Base-by-base conservation (phyloP, 2,797 vertebrate species). In the Danio choprae region DNA sequence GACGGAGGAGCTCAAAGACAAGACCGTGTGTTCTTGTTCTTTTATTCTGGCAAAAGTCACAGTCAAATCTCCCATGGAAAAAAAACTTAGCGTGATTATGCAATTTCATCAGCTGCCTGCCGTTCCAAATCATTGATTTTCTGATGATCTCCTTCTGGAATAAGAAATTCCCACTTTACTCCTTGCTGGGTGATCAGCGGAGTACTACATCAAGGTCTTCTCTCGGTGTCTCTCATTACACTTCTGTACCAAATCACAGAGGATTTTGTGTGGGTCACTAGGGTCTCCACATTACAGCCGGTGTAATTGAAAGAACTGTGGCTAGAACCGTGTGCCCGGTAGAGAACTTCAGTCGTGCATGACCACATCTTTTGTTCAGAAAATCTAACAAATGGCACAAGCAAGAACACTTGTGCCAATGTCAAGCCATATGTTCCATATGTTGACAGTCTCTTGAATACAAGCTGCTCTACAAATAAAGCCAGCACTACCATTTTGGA, bases 91-190 rank as follows among this genome's bases (percentile, higher is more conserved):
- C 13, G 0, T 65, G 46, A 70, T 81, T 81, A 84, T 73, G 59
- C 77, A 48, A 22, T 56, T 74, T 79, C 69, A 82, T 75, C 44
- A 77, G 40, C 46, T 48, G 48, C 59, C 64, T 56, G 56, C 22
- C 68, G 77, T 79, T 79, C 60, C 7, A 12, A 68, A 74, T 60
- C 81, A 74, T 77, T 69, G 81, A 86, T 84, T 79, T 84, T 77
- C 38, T 68, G n/a, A 80, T 82, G 74, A 76, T 70, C 50, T 72
- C 60, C 46, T 76, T 10, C 64, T 63, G 51, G 83, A 86, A 65
- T 77, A 65, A 71, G 59, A 68, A 65, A 74, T 67, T 78, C 55
- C 36, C 51, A 56, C 50, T 48, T 79, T 78, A 65, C 50, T 63
- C 11, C 58, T 53, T 22, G 11, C 62, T 13, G 15, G 20, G 58